Conservation (phyloP, 2,888 invertebrate species). For the Epinotia bilunana region DNA sequence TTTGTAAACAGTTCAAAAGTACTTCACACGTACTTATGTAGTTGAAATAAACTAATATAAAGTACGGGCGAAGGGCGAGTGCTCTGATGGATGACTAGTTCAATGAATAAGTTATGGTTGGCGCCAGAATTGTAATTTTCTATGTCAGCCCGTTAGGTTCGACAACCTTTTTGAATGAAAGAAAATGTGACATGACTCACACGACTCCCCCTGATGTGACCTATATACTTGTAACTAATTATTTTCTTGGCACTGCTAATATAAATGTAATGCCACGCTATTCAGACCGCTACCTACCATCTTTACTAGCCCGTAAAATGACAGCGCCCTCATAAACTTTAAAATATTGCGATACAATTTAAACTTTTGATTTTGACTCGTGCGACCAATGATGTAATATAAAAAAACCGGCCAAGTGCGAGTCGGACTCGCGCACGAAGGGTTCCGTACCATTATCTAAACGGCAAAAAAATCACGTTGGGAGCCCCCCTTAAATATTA, state of each 20-base stretch:
- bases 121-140: conserved; percentile 20
- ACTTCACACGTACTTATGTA: neutral
- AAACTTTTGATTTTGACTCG: too few relatives aligned
- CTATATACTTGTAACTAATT: too few relatives aligned
- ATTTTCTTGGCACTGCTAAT: neutral
- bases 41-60: conserved; percentile 7
- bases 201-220: too few relatives aligned
- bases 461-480: too few relatives aligned
- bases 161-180: conserved; percentile 18
- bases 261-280: neutral
- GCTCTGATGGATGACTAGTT: conserved; percentile 3
- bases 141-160: conserved; percentile 27
- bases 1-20: neutral
- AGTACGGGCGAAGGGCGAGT: neutral
- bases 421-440: too few relatives aligned
- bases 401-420: too few relatives aligned
- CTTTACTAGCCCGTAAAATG: neutral
- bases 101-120: conserved; percentile 25
- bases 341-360: too few relatives aligned
- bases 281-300: neutral
- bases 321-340: neutral
- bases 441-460: too few relatives aligned
- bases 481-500: too few relatives aligned
- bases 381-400: too few relatives aligned
- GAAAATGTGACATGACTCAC: too few relatives aligned